These are phyloP conservation scores for Mastigias papua DNA, from an alignment of 30 jellyfish, hydroid and myxozoan genomes.

Conservation along the genomic window DNA sequence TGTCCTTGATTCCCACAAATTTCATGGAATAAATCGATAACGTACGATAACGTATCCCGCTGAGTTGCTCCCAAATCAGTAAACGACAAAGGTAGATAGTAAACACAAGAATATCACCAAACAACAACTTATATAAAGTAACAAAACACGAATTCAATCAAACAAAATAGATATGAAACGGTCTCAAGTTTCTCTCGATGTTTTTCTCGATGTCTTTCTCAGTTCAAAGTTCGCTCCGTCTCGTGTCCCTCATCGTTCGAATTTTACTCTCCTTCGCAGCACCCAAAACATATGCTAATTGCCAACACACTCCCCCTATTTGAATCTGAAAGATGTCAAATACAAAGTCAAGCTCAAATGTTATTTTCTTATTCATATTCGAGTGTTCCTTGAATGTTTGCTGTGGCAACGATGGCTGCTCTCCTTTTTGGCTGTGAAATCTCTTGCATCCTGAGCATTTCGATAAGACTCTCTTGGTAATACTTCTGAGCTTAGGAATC, in stretches of 20 bases:
- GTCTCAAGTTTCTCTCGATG: background rate
- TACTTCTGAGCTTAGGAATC: no score
- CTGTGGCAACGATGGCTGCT: conserved; percentile 47
- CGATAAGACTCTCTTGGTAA: no score
- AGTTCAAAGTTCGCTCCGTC: background rate
- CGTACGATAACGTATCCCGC: background rate
- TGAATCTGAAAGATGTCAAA: background rate
- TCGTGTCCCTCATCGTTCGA: background rate
- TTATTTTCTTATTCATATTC: conserved; percentile 41
- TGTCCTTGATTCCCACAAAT: background rate
- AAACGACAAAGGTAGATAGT: background rate
- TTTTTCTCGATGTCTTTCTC: no score
- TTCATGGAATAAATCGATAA: background rate
- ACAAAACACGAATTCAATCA: background rate
- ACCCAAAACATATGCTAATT: background rate
- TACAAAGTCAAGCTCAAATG: background rate
- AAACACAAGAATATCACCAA: background rate
- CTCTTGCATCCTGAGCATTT: no score
- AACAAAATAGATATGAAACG: background rate
- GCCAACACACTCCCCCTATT: conserved; percentile 60
- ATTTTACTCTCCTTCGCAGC: background rate
- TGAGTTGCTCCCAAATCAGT: background rate
- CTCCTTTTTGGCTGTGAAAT: conserved; percentile 66
- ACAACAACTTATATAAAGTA: background rate
- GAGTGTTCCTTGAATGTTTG: conserved; percentile 28